A percentile compares a stretch with the other conserved stretches of the same genome.
Evolutionary conservation across 2,113 vertebrate genomes (phyloP).

Genomic region (Numenius arquata): DNA sequence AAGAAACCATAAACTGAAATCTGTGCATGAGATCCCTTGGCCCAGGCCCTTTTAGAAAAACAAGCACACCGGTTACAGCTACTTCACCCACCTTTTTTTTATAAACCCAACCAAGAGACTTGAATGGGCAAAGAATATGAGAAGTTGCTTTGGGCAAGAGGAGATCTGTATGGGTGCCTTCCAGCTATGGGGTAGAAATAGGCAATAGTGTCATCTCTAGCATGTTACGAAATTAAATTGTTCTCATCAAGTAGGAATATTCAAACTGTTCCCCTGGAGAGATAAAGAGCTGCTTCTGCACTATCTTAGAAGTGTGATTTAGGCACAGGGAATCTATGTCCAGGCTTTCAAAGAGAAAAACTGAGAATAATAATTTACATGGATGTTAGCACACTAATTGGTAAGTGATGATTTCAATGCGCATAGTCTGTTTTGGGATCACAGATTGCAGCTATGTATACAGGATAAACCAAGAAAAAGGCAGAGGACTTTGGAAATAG

Average conservation of each 20-base stretch:
- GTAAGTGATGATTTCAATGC: not conserved
- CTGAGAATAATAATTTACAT: not conserved
- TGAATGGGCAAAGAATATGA: not conserved
- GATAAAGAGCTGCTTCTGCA: not conserved
- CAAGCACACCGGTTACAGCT: not conserved
- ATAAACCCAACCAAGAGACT: not conserved
- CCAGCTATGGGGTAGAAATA: not conserved
- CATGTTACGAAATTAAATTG: not conserved
- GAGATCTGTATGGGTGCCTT: not conserved
- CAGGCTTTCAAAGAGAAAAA: not conserved
- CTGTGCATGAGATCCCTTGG: not conserved
- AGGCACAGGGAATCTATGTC: not conserved
- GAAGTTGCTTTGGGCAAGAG: not conserved
- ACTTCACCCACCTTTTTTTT: fast-evolving
- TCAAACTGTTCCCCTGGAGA: not conserved
- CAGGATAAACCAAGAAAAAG: not conserved
- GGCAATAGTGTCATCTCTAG: not conserved
- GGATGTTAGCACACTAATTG: not conserved
- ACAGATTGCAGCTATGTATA: not conserved
- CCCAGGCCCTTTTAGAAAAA: not conserved
- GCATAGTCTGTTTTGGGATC: not conserved
- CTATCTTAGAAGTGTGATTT: not conserved
- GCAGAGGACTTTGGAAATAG: not conserved
- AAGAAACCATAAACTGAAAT: not conserved
- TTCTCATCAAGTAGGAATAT: not conserved